phyloP scores from a whole-genome alignment of 2,113 vertebrate species.

The Thamnophis sirtalis region DNA sequence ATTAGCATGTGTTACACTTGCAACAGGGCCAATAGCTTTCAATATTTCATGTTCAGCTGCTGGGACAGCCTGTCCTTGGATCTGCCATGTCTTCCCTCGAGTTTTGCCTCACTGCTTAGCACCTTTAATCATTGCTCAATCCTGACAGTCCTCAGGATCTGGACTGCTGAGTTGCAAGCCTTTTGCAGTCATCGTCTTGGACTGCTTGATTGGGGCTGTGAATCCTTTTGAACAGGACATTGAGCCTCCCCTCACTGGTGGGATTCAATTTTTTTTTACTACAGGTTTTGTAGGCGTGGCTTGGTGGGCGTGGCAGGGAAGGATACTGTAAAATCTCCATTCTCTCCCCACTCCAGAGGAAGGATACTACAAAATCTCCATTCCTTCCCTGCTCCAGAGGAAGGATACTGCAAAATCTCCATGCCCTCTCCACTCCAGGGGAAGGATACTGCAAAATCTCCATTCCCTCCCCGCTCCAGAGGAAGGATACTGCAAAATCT shows the following conservation, averaged over 20 bases:
- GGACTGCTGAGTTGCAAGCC: neutral
- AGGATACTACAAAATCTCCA: too few relatives aligned
- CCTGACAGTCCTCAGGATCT: neutral
- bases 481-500: too few relatives aligned
- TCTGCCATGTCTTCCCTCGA: neutral
- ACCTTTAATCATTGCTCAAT: neutral
- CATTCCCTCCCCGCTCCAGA: too few relatives aligned
- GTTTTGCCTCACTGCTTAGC: neutral
- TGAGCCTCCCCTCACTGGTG: slow-evolving; percentile 65
- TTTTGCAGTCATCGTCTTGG: neutral
- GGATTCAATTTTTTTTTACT: too few relatives aligned
- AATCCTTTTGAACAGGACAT: neutral
- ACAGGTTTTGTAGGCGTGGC: too few relatives aligned
- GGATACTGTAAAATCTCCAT: too few relatives aligned
- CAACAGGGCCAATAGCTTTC: neutral
- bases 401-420: too few relatives aligned
- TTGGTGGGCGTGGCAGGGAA: too few relatives aligned
- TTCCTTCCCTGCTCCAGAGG: too few relatives aligned
- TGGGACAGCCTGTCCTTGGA: neutral
- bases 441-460: too few relatives aligned
- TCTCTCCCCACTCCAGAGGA: too few relatives aligned
- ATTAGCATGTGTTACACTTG: neutral
- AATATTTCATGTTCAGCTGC: neutral
- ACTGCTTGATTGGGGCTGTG: neutral
- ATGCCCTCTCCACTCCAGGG: too few relatives aligned